phyloP scores from a whole-genome alignment of 2,888 invertebrate species.

The Chelonus formosanus region DNA sequence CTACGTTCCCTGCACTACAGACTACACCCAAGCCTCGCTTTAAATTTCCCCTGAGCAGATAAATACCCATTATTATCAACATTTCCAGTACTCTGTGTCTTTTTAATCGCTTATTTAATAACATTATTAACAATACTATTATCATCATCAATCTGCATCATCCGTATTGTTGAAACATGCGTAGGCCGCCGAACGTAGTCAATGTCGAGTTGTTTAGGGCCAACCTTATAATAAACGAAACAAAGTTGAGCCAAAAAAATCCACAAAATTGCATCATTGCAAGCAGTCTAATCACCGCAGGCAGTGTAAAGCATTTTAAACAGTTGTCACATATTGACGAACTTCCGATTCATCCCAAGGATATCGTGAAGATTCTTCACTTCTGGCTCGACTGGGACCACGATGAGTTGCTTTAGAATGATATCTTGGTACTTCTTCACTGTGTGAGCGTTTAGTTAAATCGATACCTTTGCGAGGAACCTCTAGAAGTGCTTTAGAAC shows the following conservation, averaged over 20 bases:
- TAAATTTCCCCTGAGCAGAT: conserved; percentile 23
- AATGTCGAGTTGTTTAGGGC: conserved; percentile 43
- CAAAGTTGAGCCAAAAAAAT: conserved; percentile 34
- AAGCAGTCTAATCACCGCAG: conserved; percentile 18
- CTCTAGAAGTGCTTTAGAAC: conserved; percentile 59
- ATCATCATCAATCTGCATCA: conserved; percentile 7
- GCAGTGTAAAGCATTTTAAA: conserved; percentile 40
- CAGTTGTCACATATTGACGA: conserved; percentile 62
- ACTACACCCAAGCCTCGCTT: conserved; percentile 28
- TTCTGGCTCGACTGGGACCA: conserved; percentile 57
- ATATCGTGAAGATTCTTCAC: conserved; percentile 59
- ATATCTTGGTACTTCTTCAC: conserved; percentile 60
- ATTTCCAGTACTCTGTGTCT: neutral
- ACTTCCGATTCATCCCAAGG: conserved; percentile 58
- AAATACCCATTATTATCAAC: neutral
- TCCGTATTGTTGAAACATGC: conserved; percentile 25
- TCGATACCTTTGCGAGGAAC: conserved; percentile 51
- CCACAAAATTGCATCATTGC: conserved; percentile 1
- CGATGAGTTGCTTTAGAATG: conserved; percentile 49
- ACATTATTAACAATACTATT: conserved; percentile 2
- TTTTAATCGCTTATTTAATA: neutral
- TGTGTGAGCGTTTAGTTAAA: conserved; percentile 57
- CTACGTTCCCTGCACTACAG: conserved; percentile 21
- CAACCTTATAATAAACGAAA: conserved; percentile 42
- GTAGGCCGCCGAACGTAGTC: conserved; percentile 44